These are phyloP conservation scores for Hemicordylus capensis DNA, from an alignment of 2,113 vertebrate species.

Conservation along the genomic window DNA sequence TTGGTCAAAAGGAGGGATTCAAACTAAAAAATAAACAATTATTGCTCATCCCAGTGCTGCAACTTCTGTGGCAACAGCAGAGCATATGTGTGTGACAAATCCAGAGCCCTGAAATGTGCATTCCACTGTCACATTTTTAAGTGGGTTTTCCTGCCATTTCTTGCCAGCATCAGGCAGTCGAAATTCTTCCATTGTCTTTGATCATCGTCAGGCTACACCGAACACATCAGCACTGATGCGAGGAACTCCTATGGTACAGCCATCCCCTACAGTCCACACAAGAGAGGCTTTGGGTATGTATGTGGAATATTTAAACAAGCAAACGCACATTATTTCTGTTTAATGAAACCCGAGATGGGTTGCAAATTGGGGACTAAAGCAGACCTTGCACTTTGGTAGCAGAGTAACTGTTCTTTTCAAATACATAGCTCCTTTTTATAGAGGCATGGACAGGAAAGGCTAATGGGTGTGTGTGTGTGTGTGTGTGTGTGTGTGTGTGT, in stretches of 20 bases:
- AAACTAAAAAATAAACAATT: not conserved
- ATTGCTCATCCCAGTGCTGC: not conserved
- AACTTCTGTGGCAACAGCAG: not conserved
- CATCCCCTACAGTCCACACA: constrained; percentile 93
- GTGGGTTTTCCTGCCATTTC: not conserved
- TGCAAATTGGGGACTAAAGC: not conserved
- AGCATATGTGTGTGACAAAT: not conserved
- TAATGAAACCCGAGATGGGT: not conserved
- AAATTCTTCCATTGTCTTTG: constrained; percentile 68
- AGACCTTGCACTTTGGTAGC: not conserved
- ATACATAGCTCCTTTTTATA: not conserved
- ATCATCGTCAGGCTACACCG: constrained; percentile 84
- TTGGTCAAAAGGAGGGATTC: not conserved
- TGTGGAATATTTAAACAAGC: not conserved
- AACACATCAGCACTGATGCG: constrained; percentile 83
- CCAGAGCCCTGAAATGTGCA: not conserved
- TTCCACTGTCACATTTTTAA: not conserved
- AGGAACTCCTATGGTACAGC: constrained; percentile 84
- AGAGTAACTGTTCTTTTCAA: not conserved
- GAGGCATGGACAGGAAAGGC: not conserved
- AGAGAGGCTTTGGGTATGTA: constrained; percentile 90
- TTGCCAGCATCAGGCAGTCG: constrained; percentile 45
- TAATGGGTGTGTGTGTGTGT: no score
- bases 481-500: no score
- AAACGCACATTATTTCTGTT: not conserved